Evolutionary conservation across 35 echinoderm and acorn worm species (phyloP).

Genomic region (Apostichopus californicus): DNA sequence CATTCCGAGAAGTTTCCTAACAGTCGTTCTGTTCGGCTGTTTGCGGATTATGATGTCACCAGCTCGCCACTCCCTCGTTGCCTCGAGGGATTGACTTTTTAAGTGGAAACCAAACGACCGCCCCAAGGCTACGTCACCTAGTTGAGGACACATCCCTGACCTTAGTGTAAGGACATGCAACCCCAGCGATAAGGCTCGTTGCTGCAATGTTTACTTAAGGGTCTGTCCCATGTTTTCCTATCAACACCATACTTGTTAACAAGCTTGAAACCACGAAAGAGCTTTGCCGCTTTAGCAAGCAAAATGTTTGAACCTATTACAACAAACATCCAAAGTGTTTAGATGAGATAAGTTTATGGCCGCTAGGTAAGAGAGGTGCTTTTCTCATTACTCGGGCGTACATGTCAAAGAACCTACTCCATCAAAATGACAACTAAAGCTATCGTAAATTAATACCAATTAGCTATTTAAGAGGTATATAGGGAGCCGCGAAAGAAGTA

Average conservation of each 20-base stretch:
- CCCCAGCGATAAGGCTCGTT: neutral
- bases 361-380: conserved; percentile 15
- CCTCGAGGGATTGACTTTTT: neutral
- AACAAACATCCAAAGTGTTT: conserved; percentile 33
- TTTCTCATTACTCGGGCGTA: conserved; percentile 14
- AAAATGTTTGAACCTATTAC: conserved; percentile 42
- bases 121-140: neutral
- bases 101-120: conserved; percentile 35
- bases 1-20: too few species aligned
- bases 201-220: conserved; percentile 10
- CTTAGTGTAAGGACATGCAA: conserved; percentile 1
- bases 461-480: neutral
- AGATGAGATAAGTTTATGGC: conserved; percentile 25
- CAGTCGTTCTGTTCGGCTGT: too few species aligned
- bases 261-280: neutral
- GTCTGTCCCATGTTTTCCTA: conserved; percentile 5
- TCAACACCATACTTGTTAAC: conserved; percentile 45
- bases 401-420: neutral
- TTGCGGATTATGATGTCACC: neutral
- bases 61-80: neutral
- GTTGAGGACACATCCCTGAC: conserved; percentile 32
- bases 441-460: conserved; percentile 23
- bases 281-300: neutral
- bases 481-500: neutral
- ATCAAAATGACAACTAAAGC: neutral